Conservation (phyloP, 2,113 vertebrate genomes). For the Mohoua ochrocephala region DNA sequence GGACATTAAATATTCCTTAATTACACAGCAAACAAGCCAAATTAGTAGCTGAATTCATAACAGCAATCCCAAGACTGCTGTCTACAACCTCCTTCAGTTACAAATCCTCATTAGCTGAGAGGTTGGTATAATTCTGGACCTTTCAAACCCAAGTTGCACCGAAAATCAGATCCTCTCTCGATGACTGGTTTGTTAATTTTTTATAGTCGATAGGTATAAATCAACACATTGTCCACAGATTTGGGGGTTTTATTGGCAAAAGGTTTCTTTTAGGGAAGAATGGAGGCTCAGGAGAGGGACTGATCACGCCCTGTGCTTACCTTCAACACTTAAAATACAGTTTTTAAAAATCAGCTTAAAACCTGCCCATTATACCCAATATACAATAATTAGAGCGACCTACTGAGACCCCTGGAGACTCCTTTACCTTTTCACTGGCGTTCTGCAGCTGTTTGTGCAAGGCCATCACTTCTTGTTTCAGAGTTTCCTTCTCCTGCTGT, state of each 20-base stretch:
- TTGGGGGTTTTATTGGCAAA: not conserved
- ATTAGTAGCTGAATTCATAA: not conserved
- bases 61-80: not conserved
- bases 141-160: not conserved
- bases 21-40: constrained; percentile 15
- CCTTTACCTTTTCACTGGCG: constrained; percentile 76
- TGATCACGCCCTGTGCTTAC: not conserved
- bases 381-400: fast-evolving
- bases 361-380: fast-evolving
- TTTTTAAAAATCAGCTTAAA: not conserved
- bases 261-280: not conserved
- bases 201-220: not conserved
- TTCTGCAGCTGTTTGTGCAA: constrained; percentile 82
- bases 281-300: not conserved
- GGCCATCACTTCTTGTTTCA: constrained; percentile 80
- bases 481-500: constrained; percentile 84
- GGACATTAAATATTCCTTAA: constrained; percentile 35
- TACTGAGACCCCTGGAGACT: not conserved
- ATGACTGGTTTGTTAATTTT: not conserved
- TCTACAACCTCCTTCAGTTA: not conserved
- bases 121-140: not conserved
- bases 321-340: fast-evolving
- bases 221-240: not conserved
- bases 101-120: not conserved
- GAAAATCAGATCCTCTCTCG: not conserved